Percentiles rank a stretch among this genome's conserved stretches.
Conservation (phyloP, 35 echinoderm and acorn worm genomes). For the Strongylocentrotus purpuratus region DNA sequence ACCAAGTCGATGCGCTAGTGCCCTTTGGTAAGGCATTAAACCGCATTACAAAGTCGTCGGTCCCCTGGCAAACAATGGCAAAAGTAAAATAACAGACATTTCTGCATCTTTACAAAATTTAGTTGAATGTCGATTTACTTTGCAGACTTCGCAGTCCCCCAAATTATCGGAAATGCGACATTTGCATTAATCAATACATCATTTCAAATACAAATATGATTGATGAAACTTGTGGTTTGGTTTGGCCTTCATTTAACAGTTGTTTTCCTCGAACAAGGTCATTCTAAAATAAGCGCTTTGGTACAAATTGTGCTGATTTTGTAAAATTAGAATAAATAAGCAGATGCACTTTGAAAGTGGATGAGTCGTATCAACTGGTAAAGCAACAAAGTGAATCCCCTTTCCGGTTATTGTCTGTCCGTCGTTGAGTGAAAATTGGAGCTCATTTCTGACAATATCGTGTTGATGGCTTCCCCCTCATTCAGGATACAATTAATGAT, state of each 20-base stretch:
- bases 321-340: neutral
- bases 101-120: neutral
- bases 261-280: neutral
- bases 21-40: too few species aligned
- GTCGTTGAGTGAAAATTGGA: neutral
- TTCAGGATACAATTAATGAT: conserved; percentile 6
- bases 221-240: too few species aligned
- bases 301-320: neutral
- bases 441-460: neutral
- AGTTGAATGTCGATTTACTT: neutral
- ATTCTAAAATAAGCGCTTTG: neutral
- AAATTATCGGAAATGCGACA: too few species aligned
- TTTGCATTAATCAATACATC: too few species aligned
- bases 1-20: too few species aligned
- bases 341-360: neutral
- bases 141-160: neutral
- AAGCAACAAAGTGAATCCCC: neutral
- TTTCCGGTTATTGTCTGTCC: neutral
- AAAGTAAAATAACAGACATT: neutral
- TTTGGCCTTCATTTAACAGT: too few species aligned
- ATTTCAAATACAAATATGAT: too few species aligned
- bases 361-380: neutral
- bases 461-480: neutral
- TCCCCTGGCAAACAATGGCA: too few species aligned
- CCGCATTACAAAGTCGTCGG: too few species aligned